phyloP scores from a whole-genome alignment of 1,140 invertebrate genomes.

The Trigoniulus corallinus region DNA sequence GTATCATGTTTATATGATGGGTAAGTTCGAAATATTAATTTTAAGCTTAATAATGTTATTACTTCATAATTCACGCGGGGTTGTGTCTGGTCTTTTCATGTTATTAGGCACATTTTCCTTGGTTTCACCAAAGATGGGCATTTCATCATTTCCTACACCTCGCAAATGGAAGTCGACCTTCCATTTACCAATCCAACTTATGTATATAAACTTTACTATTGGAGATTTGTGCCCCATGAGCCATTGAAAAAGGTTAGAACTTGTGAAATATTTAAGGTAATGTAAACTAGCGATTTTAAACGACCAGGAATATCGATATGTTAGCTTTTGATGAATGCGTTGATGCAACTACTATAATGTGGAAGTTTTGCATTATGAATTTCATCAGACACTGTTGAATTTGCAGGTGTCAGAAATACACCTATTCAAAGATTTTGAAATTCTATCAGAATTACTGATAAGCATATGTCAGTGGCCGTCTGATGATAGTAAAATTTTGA shows the following conservation, averaged over 20 bases:
- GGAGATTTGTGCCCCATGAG: slow-evolving; percentile 44
- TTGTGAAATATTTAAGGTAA: no score
- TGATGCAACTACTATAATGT: no score
- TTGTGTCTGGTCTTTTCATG: slow-evolving; percentile 8
- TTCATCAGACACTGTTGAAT: no score
- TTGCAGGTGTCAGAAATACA: slow-evolving; percentile 36
- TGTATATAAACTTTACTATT: slow-evolving; percentile 48
- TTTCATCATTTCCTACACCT: slow-evolving; percentile 74
- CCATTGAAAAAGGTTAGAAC: slow-evolving; percentile 36
- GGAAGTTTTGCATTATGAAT: no score
- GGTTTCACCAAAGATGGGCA: slow-evolving; percentile 83
- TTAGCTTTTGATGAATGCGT: no score
- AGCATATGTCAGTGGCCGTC: slow-evolving; percentile 51
- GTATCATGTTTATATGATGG: neutral
- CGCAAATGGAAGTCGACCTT: slow-evolving; percentile 37
- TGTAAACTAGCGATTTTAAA: no score
- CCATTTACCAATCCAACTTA: slow-evolving; percentile 19
- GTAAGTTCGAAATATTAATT: neutral
- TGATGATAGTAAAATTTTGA: slow-evolving; percentile 40
- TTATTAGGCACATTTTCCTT: slow-evolving; percentile 63
- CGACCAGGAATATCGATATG: no score
- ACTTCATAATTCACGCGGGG: no score
- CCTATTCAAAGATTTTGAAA: slow-evolving; percentile 45
- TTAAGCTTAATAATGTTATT: no score
- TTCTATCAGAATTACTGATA: slow-evolving; percentile 40